A percentile compares a stretch with the other conserved stretches of the same genome.
Conservation (phyloP, 2,888 invertebrate genomes). For the Cephus pulcher region DNA sequence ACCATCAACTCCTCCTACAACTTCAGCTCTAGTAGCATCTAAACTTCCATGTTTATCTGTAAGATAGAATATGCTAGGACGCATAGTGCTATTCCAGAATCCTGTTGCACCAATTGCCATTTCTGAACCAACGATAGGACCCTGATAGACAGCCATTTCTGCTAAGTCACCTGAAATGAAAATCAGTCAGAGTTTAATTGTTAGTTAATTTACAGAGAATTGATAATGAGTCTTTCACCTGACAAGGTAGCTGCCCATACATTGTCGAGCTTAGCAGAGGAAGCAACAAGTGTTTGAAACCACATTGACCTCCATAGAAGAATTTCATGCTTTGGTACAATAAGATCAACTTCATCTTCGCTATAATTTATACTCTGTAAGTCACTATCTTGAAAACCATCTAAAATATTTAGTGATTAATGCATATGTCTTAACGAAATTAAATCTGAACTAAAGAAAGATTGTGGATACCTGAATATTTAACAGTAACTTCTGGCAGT, state of each 20-base stretch:
- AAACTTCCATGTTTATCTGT: conserved; percentile 69
- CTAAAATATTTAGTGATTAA: neutral
- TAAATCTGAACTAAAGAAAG: neutral
- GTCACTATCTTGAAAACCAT: neutral
- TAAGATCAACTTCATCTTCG: conserved; percentile 43
- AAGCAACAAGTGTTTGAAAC: conserved; percentile 38
- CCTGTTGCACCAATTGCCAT: conserved; percentile 71
- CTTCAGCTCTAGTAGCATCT: conserved; percentile 77
- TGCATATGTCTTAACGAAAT: neutral
- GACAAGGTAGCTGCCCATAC: conserved; percentile 74
- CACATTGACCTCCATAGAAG: conserved; percentile 43
- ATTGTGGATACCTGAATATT: neutral
- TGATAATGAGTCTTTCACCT: conserved; percentile 59
- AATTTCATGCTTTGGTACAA: conserved; percentile 42
- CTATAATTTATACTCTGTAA: conserved; percentile 24
- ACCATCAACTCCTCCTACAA: conserved; percentile 79
- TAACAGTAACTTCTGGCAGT: conserved; percentile 21
- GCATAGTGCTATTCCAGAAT: conserved; percentile 75
- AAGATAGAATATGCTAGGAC: conserved; percentile 72
- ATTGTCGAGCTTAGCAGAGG: conserved; percentile 67
- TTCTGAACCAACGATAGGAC: conserved; percentile 67
- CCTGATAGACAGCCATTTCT: conserved; percentile 76
- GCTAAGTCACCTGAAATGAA: conserved; percentile 73
- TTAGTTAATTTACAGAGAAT: neutral
- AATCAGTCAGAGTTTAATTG: neutral